A percentile compares a stretch with the other conserved stretches of the same genome.
Conservation (phyloP, 2,888 invertebrate species). For the Schrankia costaestrigalis region DNA sequence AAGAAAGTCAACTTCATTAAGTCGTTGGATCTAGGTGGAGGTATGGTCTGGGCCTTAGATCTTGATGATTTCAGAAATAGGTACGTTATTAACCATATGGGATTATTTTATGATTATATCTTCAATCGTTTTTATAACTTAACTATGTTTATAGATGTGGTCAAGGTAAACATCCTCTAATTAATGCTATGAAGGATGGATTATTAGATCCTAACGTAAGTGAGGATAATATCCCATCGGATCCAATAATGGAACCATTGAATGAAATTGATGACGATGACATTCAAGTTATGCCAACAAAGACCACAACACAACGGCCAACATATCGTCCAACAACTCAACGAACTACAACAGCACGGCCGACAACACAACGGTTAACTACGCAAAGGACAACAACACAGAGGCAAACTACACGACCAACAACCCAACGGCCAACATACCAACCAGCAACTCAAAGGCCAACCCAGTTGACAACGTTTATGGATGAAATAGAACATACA, state of each 20-base stretch:
- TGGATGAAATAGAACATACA: constrained; percentile 36
- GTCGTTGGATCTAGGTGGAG: constrained; percentile 89
- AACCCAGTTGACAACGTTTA: constrained; percentile 22
- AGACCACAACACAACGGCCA: constrained; percentile 16
- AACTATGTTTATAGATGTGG: constrained; percentile 81
- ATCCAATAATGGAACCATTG: constrained; percentile 43
- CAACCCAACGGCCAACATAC: constrained; percentile 31
- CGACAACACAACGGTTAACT: constrained; percentile 9
- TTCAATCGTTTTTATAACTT: background rate
- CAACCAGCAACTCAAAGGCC: constrained; percentile 3
- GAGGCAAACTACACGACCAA: constrained; percentile 24
- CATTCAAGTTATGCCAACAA: constrained; percentile 60
- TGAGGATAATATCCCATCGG: constrained; percentile 36
- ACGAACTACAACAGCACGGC: constrained; percentile 14
- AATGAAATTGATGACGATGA: constrained; percentile 66
- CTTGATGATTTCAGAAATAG: constrained; percentile 91
- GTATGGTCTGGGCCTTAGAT: constrained; percentile 95
- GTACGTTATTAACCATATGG: no score
- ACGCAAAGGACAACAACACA: constrained; percentile 13
- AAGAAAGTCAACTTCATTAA: constrained; percentile 90
- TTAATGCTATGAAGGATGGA: constrained; percentile 87
- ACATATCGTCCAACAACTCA: constrained; percentile 10
- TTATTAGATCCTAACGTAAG: constrained; percentile 75
- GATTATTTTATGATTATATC: background rate
- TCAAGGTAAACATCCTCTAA: constrained; percentile 88